Evolutionary conservation across 2,888 invertebrate genomes (phyloP).

Genomic region (Lasioglossum figueresi): DNA sequence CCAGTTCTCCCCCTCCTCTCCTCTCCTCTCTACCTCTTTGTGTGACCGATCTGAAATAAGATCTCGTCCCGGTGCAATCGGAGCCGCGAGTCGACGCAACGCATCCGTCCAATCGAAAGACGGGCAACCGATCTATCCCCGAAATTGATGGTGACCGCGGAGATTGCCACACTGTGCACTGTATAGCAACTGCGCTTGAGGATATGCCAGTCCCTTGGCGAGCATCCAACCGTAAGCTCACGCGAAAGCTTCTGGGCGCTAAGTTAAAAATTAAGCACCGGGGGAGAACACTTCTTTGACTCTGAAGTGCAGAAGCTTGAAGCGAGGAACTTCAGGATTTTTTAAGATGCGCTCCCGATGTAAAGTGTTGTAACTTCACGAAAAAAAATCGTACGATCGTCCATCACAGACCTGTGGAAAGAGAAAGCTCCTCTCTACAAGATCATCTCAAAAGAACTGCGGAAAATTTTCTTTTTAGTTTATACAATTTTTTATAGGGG

Average conservation of each 20-base stretch:
- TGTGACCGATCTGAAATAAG: slow-evolving; percentile 8
- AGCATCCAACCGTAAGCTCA: not conserved
- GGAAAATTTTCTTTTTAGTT: too few relatives aligned
- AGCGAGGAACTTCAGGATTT: not conserved
- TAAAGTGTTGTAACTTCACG: not conserved
- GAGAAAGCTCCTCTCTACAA: too few relatives aligned
- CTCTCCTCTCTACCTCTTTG: not conserved
- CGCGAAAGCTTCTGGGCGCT: not conserved
- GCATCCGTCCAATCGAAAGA: slow-evolving; percentile 28
- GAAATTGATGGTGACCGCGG: slow-evolving; percentile 33
- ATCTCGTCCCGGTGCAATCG: not conserved
- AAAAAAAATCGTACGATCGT: not conserved
- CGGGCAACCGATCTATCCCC: slow-evolving; percentile 16
- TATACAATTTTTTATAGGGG: too few relatives aligned
- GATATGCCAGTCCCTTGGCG: not conserved
- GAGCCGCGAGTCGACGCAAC: not conserved
- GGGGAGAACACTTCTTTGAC: not conserved
- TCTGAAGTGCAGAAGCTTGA: not conserved
- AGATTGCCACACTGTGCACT: slow-evolving; percentile 1
- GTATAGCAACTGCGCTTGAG: not conserved
- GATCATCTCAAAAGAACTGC: too few relatives aligned
- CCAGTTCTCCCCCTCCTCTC: not conserved
- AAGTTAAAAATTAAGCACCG: not conserved
- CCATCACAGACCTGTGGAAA: not conserved
- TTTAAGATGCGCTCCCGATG: too few relatives aligned